phyloP scores from a whole-genome alignment of 2,888 invertebrate genomes.

The Pachliopta kotzebuea region DNA sequence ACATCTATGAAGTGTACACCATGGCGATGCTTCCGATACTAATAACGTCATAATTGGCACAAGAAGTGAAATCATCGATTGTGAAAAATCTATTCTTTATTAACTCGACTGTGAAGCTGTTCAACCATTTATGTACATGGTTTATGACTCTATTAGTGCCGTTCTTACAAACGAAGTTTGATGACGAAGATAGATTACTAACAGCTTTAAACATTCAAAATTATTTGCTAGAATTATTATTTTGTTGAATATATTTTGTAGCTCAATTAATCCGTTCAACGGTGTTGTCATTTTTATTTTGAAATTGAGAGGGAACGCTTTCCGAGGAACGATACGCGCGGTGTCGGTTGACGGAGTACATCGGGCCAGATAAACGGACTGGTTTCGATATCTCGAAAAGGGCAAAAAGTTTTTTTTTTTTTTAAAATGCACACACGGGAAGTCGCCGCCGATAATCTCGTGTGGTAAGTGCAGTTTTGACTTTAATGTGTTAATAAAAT shows the following conservation, averaged over 20 bases:
- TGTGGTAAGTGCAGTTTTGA: constrained; percentile 76
- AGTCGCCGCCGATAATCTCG: constrained; percentile 73
- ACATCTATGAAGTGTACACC: constrained; percentile 3
- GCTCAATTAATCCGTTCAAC: background rate
- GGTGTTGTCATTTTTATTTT: constrained; percentile 52
- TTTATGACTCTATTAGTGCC: constrained; percentile 41
- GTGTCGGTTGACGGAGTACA: constrained; percentile 45
- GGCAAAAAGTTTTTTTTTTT: constrained; percentile 45
- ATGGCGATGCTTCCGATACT: background rate
- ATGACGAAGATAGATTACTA: constrained; percentile 33
- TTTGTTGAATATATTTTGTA: background rate
- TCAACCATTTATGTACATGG: constrained; percentile 39
- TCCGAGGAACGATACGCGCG: constrained; percentile 43
- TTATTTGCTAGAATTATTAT: background rate
- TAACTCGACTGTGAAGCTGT: constrained; percentile 40
- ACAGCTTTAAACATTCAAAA: background rate
- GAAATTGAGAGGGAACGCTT: constrained; percentile 57
- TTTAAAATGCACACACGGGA: constrained; percentile 64
- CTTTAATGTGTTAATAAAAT: constrained; percentile 79
- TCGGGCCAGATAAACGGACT: constrained; percentile 67
- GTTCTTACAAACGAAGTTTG: constrained; percentile 43
- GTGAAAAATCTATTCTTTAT: constrained; percentile 34
- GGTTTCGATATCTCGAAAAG: constrained; percentile 71
- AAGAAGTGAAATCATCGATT: constrained; percentile 28
- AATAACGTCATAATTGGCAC: constrained; percentile 17